Conservation (phyloP, 2,888 invertebrate species). For the Seladonia tumulorum region DNA sequence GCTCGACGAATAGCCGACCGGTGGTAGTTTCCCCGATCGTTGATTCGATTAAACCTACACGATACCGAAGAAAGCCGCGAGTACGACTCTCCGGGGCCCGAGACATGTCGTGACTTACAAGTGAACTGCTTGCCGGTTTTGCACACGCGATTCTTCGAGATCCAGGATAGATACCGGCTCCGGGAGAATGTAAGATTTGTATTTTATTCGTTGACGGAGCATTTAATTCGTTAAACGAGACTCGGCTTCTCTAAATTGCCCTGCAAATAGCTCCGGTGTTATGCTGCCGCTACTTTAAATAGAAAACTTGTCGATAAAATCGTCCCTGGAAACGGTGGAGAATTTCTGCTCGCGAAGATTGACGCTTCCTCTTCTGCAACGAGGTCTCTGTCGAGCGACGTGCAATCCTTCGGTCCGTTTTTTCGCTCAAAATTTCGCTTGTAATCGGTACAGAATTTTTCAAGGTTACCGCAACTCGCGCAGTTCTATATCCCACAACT, state of each 20-base stretch:
- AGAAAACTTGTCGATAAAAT: not conserved
- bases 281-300: not conserved
- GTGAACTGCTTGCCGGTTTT: constrained; percentile 3
- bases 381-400: no score
- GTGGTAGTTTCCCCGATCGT: not conserved
- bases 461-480: not conserved
- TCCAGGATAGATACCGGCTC: not conserved
- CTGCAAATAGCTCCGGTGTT: not conserved
- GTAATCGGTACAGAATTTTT: no score
- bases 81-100: not conserved
- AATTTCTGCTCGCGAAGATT: not conserved
- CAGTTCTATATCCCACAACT: not conserved
- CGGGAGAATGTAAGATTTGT: not conserved
- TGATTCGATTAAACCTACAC: not conserved
- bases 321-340: not conserved
- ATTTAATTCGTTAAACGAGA: not conserved
- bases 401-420: no score
- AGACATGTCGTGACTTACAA: not conserved
- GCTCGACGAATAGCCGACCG: not conserved
- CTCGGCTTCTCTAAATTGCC: not conserved
- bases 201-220: not conserved
- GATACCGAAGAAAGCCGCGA: not conserved
- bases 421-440: no score
- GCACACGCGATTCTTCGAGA: constrained; percentile 1
- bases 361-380: no score